Evolutionary conservation across 2,888 invertebrate species (phyloP), one percentile per base, ranked within the genome.

Genomic region (Sialis fuliginosa): DNA sequence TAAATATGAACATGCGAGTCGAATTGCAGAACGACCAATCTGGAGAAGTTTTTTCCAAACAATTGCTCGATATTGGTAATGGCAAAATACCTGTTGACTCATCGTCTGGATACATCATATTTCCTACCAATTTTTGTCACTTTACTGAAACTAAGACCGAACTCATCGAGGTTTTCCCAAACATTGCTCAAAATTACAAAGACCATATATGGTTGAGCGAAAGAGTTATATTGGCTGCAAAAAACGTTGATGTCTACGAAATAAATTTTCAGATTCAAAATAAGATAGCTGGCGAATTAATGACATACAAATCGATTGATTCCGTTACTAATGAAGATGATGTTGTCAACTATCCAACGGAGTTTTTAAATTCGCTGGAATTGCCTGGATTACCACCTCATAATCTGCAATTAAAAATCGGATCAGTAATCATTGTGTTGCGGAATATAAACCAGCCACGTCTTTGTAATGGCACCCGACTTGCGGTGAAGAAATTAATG

Each of bases 81-180:
- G 54, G 51, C 6, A 51, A 54, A 54, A 45, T 58, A 34, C 47
- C 54, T 47, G 48, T 56, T 33, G 53, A 60, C 48, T 32, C 30
- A 42, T 52, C 49, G 46, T 52, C 54, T 46, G 54, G 54, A 51
- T 56, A 39, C 48, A 58, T 58, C 44, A 57, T 50, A 45, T 56
- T 60, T 9, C 54, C 56, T 30, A 40, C 32, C 39, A 49, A 54
- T 54, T 59, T 59, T 50, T 58, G 57, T 50, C 44, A 52, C n/a
- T 50, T 57, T 42, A 49, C 48, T 31, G 46, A 49, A 48, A 53
- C 55, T 46, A 52, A 58, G 52, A 46, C 46, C 41, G 54, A 56
- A 53, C 53, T 58, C 41, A 55, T 59, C 47, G 50, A 56, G 22
- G 54, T 58, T 34, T 62, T 59, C 49, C 57, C 60, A 53, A 52